Percentiles rank a stretch among this genome's conserved stretches.
phyloP scores from a whole-genome alignment of 2,888 invertebrate genomes.

The Pandemis corylana region DNA sequence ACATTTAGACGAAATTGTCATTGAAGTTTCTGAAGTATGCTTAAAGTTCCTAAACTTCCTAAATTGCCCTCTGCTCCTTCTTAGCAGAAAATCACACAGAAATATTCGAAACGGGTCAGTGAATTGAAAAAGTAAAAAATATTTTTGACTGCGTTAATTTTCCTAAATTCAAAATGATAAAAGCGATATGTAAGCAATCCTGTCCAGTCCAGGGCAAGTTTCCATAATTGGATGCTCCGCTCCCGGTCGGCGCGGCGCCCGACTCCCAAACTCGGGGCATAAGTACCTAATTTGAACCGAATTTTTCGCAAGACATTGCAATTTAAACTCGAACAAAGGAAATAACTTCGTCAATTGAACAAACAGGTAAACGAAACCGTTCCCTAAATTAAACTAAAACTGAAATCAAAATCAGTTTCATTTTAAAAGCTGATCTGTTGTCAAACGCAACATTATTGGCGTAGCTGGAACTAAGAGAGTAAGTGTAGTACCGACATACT shows the following conservation, averaged over 20 bases:
- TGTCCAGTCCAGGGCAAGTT: constrained; percentile 10
- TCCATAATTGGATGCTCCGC: constrained; percentile 63
- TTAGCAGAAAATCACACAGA: background rate
- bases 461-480: background rate
- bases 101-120: background rate
- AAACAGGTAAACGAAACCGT: too few relatives aligned
- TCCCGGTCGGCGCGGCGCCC: constrained; percentile 15
- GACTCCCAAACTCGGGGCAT: constrained; percentile 10
- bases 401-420: too few relatives aligned
- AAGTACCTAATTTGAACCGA: background rate
- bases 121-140: background rate
- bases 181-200: constrained; percentile 11
- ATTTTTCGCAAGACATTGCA: constrained; percentile 2
- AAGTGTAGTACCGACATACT: background rate
- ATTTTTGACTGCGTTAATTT: background rate
- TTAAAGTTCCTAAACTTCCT: too few relatives aligned
- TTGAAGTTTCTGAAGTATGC: background rate
- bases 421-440: too few relatives aligned
- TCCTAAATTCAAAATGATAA: background rate
- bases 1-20: background rate
- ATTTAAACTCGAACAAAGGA: background rate
- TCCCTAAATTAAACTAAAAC: too few relatives aligned
- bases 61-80: background rate
- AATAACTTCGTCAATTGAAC: too few relatives aligned
- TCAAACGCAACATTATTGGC: background rate